Evolutionary conservation across 2,888 invertebrate species (phyloP).

Genomic region (Blera fallax): DNA sequence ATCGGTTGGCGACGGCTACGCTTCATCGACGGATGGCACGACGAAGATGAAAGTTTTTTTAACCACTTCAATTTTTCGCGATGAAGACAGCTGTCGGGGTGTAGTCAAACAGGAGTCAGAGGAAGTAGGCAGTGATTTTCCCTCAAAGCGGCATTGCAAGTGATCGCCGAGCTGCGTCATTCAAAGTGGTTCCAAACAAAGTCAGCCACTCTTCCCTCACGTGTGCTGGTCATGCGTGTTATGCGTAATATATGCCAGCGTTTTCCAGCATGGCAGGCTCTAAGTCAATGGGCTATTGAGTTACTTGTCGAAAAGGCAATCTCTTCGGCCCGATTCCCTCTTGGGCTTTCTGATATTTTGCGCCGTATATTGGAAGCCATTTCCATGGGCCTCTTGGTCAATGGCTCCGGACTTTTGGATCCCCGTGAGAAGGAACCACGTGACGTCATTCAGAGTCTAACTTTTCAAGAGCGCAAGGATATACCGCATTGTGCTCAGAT

Average conservation of each 20-base stretch:
- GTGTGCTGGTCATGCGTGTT: slow-evolving; percentile 95
- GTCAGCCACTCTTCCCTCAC: slow-evolving; percentile 95
- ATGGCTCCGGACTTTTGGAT: slow-evolving; percentile 94
- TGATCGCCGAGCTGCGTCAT: slow-evolving; percentile 99
- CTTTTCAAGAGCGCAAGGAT: slow-evolving; percentile 94
- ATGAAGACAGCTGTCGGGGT: slow-evolving; percentile 85
- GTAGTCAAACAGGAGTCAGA: slow-evolving; percentile 85
- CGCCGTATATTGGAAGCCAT: slow-evolving; percentile 96
- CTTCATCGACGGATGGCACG: slow-evolving; percentile 88
- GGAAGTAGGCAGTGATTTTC: slow-evolving; percentile 93
- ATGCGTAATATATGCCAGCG: slow-evolving; percentile 95
- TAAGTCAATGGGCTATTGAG: slow-evolving; percentile 96
- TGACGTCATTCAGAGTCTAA: slow-evolving; percentile 91
- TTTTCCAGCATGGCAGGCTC: slow-evolving; percentile 94
- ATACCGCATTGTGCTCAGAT: slow-evolving; percentile 96
- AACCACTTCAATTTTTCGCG: slow-evolving; percentile 95
- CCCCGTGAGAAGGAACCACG: slow-evolving; percentile 96
- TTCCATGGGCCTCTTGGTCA: slow-evolving; percentile 93
- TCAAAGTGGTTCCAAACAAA: slow-evolving; percentile 99
- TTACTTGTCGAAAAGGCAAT: slow-evolving; percentile 95
- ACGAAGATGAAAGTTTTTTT: slow-evolving; percentile 92
- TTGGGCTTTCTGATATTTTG: slow-evolving; percentile 95
- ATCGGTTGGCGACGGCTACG: slow-evolving; percentile 90
- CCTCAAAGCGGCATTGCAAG: slow-evolving; percentile 99
- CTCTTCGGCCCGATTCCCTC: slow-evolving; percentile 89